Base-by-base conservation (phyloP, 2,888 invertebrate species). In the Eumerus sabulonum region DNA sequence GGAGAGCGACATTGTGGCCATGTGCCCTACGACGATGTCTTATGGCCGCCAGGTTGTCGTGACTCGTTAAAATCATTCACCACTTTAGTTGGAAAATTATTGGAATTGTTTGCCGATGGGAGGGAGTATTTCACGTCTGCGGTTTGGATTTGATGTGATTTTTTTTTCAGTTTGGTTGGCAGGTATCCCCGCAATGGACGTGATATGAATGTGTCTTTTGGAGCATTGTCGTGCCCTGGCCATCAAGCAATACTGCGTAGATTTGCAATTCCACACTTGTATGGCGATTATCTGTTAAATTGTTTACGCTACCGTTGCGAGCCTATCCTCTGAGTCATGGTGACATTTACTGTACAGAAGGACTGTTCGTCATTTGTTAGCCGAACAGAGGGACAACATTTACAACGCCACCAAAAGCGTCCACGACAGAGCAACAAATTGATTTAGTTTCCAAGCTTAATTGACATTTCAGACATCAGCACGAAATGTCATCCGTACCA, bases 401-500 rank as follows among this genome's bases (percentile, higher is more conserved):
- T 51, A 68, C 48, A 40, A 47, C 47, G 45, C 51, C 63, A 53
- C 68, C n/a, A 36, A 35, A 42, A 51, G 44, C 53, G 9, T 11
- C 9, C 5, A 12, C 40, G 45, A 35, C 36, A 2, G 27, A 1
- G 67, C 73, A 73, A 68, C 77, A 79, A 79, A 81, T 81, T 81
- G 76, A 81, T 81, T 68, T 76, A 81, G 81, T 81, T 81, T 81
- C 76, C 76, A 81, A 73, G 57, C 76, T 66, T 62, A 81, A 81
- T 76, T 81, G 81, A 76, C 81, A 81, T 81, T 81, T 71, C 56
- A 81, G 76, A 81, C 74, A 81, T 70, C 68, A 57, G 63, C 63
- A 73, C 73, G 66, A 68, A 72, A 73, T 79, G 79, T 73, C 73
- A 73, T 68, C 73, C 45, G 64, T 56, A 68, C 64, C 67, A 66